Base-by-base conservation (phyloP, 2,888 invertebrate genomes). In the Lydus trimaculatus region DNA sequence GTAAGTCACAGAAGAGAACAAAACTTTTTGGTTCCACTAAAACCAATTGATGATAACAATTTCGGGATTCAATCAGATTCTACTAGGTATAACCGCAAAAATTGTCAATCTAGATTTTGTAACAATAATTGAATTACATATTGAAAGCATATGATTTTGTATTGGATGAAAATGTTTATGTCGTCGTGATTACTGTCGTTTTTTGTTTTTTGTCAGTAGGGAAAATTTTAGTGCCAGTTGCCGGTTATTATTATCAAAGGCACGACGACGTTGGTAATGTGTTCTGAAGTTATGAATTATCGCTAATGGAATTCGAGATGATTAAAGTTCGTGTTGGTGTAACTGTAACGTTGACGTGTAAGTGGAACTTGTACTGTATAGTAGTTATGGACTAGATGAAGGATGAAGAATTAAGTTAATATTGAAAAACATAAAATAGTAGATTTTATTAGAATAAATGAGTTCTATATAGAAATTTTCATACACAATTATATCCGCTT, bases 261-360 rank as follows among this genome's bases (percentile, higher is more conserved):
- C 25, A 52, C 13, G 5, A 52, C 13, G 5, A 23, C 20, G 13
- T 52, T 20, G 13, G 13, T 52, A 52, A 52, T 52, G 13, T 52
- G 25, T 25, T 52, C 25, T 25, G 23, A 52, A 52, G 23, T 52
- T 52, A 52, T 52, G 52, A 52, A 52, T 52, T 52, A 52, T 25
- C 25, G 52, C 11, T 52, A 52, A 52, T 52, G 52, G 52, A 52
- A 52, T 23, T 52, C 52, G 52, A 52, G 23, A 52, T 48, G 48
- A 48, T 48, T 48, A 48, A 20, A 48, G 48, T 48, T 48, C 48
- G 48, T 48, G 48, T 20, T 43, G 39, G n/a, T 5, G 6, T 43
- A 43, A 11, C 15, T 7, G 39, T 36, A 36, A 4, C 36, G 7
- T 43, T 3, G 20, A 9, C 20, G 20, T 48, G 20, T 4, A 20